Evolutionary conservation across 1,140 invertebrate genomes (phyloP), one percentile per base, ranked within the genome.

Genomic region (Drosophila sulfurigaster): DNA sequence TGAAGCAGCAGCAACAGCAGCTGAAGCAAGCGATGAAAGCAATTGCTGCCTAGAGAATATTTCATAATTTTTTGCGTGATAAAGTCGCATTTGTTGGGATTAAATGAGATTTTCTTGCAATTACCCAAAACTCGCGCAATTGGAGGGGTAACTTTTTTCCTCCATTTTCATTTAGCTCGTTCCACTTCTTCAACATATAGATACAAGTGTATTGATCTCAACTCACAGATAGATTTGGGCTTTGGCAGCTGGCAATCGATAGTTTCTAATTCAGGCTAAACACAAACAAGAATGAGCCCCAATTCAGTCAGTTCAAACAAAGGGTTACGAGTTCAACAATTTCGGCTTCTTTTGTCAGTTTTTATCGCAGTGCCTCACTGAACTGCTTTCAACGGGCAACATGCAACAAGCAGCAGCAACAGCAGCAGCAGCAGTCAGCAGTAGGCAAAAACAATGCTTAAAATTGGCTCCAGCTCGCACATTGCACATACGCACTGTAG

Each of bases 41-140:
- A 88, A 83, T 75, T 78, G 78, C 74, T 83, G 85, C 64, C 74
- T 68, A 67, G 75, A 69, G 60, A 74, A 79, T 81, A 89, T 85
- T 89, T 89, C 85, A 89, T 89, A 89, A 89, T 89, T 89, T 89
- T 89, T 89, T 89, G 85, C 85, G 85, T 89, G 85, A 89, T 89
- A 78, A 89, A 89, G 85, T 89, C 85, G 85, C 75, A 89, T 89
- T 89, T 89, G 71, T 63, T 79, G 75, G 85, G 85, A 89, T 89
- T 89, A 89, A 89, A 89, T 89, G 79, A 81, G 85, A 89, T 89
- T 85, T 89, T 89, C 85, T 85, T 76, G 85, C 85, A 89, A 89
- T 89, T 89, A 89, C 85, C 80, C 77, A 75, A 57, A 45, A 75
- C 20, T 25, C 69, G 76, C 52, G 68, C 30, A 3, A 54, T n/a